Evolutionary conservation across 2,888 invertebrate species (phyloP), one percentile per base, ranked within the genome.

Genomic region (Aporophyla lueneburgensis): DNA sequence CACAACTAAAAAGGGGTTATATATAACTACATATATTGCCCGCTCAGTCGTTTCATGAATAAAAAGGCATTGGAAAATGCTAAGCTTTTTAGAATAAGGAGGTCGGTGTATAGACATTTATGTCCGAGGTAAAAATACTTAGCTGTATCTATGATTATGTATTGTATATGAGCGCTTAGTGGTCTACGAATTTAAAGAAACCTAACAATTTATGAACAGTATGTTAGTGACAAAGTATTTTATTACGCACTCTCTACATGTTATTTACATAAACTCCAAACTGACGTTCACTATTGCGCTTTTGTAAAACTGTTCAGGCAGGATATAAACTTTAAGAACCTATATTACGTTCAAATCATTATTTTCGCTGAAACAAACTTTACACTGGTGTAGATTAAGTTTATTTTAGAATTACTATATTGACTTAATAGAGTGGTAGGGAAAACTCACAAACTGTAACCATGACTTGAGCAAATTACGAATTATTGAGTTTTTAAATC

Each of bases 241-340:
- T 67, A n/a, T n/a, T 40, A 67, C 12, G 61, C 61, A 67, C 67
- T 67, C 27, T 59, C 66, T 54, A 33, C 66, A 16, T 56, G 66
- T 56, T 56, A 67, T 58, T 67, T 67, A n/a, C 58, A 67, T 27
- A 66, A 66, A 54, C 5, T 33, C 14, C 33, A 59, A n/a, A 19
- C 33, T 40, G 61, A 40, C 2, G 9, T 59, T 33, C 10, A 67
- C 16, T 59, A 33, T 33, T n/a, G 67, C n/a, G 6, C 5, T 33
- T 66, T 66, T 58, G 56, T 27, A 66, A 49, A 53, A 66, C 49
- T 14, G 53, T 51, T 27, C 21, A 66, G 24, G 19, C 27, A 21
- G 12, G 49, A 33, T n/a, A n/a, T n/a, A n/a, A 58, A 33, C 10
- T 16, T 67, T 51, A 21, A 21, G 7, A 46, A n/a, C 16, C 21